Evolutionary conservation across 2,113 vertebrate species (phyloP).

Genomic region (Boleophthalmus pectinirostris): DNA sequence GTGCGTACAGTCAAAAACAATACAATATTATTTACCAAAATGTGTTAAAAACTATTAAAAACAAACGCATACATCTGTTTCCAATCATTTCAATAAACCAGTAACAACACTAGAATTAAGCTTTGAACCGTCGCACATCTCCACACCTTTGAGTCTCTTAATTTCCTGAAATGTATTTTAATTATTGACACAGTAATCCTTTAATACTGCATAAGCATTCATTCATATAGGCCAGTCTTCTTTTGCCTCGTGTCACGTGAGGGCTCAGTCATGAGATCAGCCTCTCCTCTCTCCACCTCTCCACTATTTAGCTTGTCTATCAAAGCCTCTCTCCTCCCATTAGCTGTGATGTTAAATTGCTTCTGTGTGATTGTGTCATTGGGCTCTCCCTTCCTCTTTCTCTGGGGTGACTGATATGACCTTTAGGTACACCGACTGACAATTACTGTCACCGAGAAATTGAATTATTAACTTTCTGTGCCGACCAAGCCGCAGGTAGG

Average conservation of each 20-base stretch:
- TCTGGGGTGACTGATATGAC: conserved; percentile 79
- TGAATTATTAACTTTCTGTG: conserved; percentile 82
- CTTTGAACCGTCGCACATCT: neutral
- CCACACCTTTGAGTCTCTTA: neutral
- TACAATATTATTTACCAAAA: no score
- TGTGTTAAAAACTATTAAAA: no score
- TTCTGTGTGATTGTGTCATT: conserved; percentile 72
- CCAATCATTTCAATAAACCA: no score
- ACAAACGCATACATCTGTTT: no score
- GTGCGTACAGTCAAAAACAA: no score
- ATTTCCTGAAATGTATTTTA: neutral
- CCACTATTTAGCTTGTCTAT: conserved; percentile 59
- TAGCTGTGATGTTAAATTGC: conserved; percentile 77
- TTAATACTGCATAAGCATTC: neutral
- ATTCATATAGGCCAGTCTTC: neutral
- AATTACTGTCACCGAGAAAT: conserved; percentile 83
- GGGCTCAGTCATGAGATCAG: conserved; percentile 37
- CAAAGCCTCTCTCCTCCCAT: conserved; percentile 68
- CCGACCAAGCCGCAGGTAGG: conserved; percentile 71
- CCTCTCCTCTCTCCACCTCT: conserved; percentile 43
- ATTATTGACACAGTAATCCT: neutral
- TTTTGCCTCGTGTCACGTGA: conserved; percentile 27
- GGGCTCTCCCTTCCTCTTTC: conserved; percentile 66
- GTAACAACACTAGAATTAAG: neutral
- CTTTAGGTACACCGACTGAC: conserved; percentile 82